phyloP scores from a whole-genome alignment of 2,113 vertebrate species.

The Vulpes lagopus region DNA sequence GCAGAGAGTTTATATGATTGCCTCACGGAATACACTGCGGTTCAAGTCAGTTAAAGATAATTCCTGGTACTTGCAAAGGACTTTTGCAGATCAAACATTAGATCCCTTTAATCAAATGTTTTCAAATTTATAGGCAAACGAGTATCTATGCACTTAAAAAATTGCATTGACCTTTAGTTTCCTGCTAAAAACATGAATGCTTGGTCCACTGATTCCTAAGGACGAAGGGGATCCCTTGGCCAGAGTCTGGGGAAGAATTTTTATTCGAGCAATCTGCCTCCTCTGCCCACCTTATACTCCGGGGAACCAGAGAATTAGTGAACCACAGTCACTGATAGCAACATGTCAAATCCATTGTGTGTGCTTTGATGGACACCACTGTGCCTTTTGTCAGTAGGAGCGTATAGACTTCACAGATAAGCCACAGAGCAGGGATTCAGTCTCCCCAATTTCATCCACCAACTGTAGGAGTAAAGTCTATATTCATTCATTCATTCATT shows the following conservation, averaged over 20 bases:
- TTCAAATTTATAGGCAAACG: slow-evolving; percentile 22
- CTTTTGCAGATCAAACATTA: background rate
- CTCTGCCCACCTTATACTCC: too few relatives aligned
- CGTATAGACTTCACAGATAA: background rate
- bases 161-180: slow-evolving; percentile 6
- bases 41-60: background rate
- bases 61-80: background rate
- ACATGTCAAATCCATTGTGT: background rate
- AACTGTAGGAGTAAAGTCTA: background rate
- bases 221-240: background rate
- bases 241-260: background rate
- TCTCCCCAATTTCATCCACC: background rate
- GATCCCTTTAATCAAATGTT: slow-evolving; percentile 8
- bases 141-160: slow-evolving; percentile 30
- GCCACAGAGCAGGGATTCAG: background rate
- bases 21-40: background rate
- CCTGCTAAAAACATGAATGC: background rate
- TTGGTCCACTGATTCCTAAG: background rate
- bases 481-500: background rate
- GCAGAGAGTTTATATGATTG: background rate
- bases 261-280: background rate
- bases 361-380: background rate
- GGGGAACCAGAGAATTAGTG: background rate
- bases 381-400: background rate
- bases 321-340: background rate